A percentile compares a stretch with the other conserved stretches of the same genome.
Conservation (phyloP, 1,140 invertebrate species). For the Drosophila repleta region DNA sequence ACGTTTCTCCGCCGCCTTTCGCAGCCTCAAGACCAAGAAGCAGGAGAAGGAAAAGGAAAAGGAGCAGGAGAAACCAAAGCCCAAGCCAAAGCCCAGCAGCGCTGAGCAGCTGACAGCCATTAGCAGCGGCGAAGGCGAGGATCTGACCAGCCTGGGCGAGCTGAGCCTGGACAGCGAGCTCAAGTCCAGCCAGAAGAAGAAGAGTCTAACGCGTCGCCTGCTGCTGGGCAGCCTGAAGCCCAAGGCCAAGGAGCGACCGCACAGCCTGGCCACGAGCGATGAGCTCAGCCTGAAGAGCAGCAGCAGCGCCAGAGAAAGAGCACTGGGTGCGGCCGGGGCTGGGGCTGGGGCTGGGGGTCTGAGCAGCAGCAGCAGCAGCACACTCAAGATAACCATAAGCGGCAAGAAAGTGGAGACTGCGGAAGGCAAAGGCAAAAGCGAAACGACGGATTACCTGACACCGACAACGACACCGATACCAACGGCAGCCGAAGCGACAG, state of each 20-base stretch:
- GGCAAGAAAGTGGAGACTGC: constrained; percentile 74
- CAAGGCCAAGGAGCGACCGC: constrained; percentile 65
- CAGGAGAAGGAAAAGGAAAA: constrained; percentile 34
- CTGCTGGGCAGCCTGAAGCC: constrained; percentile 61
- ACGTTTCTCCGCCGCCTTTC: constrained; percentile 75
- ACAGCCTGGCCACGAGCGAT: constrained; percentile 64
- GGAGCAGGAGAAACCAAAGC: too few species aligned
- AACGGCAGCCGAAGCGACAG: constrained; percentile 9
- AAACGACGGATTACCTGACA: constrained; percentile 80
- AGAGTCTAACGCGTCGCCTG: constrained; percentile 64
- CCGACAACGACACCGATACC: constrained; percentile 15
- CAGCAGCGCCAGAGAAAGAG: constrained; percentile 31
- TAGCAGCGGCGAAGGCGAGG: constrained; percentile 25
- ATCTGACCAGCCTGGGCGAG: constrained; percentile 36
- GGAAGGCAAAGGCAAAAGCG: constrained; percentile 48
- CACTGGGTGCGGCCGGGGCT: not conserved
- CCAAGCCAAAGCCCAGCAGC: constrained; percentile 24
- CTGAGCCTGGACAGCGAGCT: constrained; percentile 16
- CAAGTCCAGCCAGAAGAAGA: constrained; percentile 61
- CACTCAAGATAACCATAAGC: constrained; percentile 76
- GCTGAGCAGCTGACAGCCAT: constrained; percentile 23
- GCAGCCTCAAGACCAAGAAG: constrained; percentile 69
- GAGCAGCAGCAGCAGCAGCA: constrained; percentile 43
- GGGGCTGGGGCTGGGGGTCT: constrained; percentile 10
- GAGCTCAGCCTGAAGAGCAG: constrained; percentile 51